A percentile compares a stretch with the other conserved stretches of the same genome.
phyloP scores from a whole-genome alignment of 2,797 vertebrate genomes.

The Anniella stebbinsi region DNA sequence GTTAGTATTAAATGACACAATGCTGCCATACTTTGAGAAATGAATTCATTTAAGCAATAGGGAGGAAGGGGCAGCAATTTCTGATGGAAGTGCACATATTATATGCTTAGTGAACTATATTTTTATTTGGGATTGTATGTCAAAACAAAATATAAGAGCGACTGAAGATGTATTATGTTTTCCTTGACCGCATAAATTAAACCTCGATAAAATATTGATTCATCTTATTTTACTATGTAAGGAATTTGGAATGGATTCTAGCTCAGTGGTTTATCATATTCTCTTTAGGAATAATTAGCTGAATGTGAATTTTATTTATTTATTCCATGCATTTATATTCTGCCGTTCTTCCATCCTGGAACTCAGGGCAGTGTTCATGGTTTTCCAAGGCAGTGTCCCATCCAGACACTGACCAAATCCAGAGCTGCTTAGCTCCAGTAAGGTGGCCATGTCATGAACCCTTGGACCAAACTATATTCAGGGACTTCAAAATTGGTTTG shows the following conservation, averaged over 20 bases:
- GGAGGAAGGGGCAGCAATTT: constrained; percentile 52
- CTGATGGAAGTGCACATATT: constrained; percentile 78
- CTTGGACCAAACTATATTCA: neutral
- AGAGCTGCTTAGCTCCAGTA: neutral
- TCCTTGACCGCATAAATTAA: constrained; percentile 16
- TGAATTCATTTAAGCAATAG: constrained; percentile 57
- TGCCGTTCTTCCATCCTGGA: neutral
- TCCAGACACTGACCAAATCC: neutral
- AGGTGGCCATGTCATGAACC: neutral
- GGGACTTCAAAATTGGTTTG: neutral
- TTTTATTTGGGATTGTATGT: constrained; percentile 25
- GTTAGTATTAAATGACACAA: neutral
- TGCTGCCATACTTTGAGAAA: constrained; percentile 43
- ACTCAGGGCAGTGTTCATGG: neutral
- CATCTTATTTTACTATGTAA: constrained; percentile 12
- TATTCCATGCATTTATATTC: neutral
- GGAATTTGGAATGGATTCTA: constrained; percentile 35
- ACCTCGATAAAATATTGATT: neutral
- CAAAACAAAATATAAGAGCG: neutral
- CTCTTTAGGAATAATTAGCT: constrained; percentile 31
- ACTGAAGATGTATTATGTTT: constrained; percentile 24
- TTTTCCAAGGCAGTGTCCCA: neutral
- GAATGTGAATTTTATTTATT: neutral
- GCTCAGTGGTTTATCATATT: constrained; percentile 10
- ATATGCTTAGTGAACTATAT: constrained; percentile 63